These are phyloP conservation scores for Temnothorax unifasciatus DNA, from an alignment of 2,888 invertebrate species.

Conservation along the genomic window DNA sequence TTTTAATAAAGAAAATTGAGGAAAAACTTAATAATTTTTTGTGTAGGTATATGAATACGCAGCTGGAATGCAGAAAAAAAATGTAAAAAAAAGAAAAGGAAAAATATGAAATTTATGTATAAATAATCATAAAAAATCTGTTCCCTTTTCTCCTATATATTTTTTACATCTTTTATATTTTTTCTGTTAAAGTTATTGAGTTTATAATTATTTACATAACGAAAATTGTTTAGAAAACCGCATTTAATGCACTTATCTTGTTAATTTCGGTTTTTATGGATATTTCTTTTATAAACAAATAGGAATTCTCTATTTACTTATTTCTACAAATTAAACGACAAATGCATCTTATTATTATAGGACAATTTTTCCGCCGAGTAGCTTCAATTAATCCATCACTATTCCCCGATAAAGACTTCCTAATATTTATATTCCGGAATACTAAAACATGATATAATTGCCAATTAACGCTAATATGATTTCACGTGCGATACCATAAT, in stretches of 20 bases:
- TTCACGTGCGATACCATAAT: background rate
- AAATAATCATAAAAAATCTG: background rate
- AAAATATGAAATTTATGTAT: background rate
- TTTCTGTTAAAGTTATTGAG: background rate
- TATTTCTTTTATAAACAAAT: background rate
- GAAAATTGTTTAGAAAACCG: background rate
- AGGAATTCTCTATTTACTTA: background rate
- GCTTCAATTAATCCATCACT: background rate
- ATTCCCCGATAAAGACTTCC: background rate
- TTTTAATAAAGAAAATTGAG: background rate
- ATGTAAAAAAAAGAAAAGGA: background rate
- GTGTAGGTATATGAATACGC: background rate
- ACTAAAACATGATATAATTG: conserved; percentile 24
- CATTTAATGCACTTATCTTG: background rate
- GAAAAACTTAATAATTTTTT: background rate
- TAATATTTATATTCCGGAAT: conserved; percentile 8
- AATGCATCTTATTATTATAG: background rate
- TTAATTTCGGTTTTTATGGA: background rate
- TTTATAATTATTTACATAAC: background rate
- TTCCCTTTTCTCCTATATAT: background rate
- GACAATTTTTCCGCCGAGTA: conserved; percentile 5
- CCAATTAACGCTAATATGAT: conserved; percentile 43
- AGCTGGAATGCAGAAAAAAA: background rate
- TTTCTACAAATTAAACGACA: background rate
- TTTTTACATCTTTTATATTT: background rate